A percentile compares a stretch with the other conserved stretches of the same genome.
These are phyloP conservation scores for Onychomys leucogaster DNA, from an alignment of 2,797 vertebrate species.

Conservation along the genomic window DNA sequence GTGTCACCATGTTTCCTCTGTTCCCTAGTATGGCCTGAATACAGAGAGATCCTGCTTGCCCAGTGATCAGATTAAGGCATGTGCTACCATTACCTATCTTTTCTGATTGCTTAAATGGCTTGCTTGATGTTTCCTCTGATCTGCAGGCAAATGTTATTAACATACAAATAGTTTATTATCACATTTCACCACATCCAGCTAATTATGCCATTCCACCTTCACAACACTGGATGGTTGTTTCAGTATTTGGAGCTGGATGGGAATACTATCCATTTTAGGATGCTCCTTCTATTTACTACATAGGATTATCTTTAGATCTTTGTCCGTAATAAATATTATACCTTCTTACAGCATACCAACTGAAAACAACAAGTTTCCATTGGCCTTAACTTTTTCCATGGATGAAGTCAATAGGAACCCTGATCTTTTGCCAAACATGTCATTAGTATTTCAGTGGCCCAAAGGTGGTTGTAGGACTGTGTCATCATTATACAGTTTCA, in stretches of 20 bases:
- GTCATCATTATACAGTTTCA: accelerated
- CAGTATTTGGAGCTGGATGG: accelerated
- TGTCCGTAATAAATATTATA: not conserved
- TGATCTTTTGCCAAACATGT: not conserved
- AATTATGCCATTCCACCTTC: not conserved
- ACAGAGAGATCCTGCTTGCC: too few relatives aligned
- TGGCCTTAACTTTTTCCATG: not conserved
- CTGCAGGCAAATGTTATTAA: too few relatives aligned
- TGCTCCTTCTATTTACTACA: not conserved
- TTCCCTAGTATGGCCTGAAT: too few relatives aligned
- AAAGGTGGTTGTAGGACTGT: accelerated
- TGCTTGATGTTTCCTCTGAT: too few relatives aligned
- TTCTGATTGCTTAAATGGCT: too few relatives aligned
- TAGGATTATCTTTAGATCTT: too few relatives aligned
- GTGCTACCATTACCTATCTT: too few relatives aligned
- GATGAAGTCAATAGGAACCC: not conserved
- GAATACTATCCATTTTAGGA: not conserved
- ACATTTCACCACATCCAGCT: not conserved
- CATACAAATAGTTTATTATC: too few relatives aligned
- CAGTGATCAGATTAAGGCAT: too few relatives aligned
- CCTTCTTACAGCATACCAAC: not conserved
- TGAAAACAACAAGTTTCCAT: not conserved
- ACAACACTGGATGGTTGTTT: not conserved
- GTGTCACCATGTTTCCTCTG: too few relatives aligned
- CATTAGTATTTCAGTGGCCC: not conserved